phyloP scores from a whole-genome alignment of 2,113 vertebrate species.

The Chaetorhynchus papuensis region DNA sequence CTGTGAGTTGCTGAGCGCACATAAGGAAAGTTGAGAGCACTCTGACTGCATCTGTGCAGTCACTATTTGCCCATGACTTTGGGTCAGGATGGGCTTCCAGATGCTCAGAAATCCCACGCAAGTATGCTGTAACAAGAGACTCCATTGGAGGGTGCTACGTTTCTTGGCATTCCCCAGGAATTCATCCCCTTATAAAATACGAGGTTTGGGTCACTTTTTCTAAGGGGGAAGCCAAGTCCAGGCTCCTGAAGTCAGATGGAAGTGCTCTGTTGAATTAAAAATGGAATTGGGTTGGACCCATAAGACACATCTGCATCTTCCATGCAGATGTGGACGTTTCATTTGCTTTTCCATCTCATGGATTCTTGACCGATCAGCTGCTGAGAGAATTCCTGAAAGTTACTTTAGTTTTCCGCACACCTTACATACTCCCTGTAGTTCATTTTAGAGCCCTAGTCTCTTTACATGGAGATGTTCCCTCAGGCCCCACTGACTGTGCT shows the following conservation, averaged over 20 bases:
- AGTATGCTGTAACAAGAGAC: background rate
- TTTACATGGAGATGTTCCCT: background rate
- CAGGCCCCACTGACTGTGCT: background rate
- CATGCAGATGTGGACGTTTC: background rate
- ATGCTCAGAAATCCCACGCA: background rate
- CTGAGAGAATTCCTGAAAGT: background rate
- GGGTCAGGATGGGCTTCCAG: background rate
- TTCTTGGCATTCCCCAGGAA: background rate
- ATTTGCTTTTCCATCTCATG: background rate
- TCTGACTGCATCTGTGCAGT: background rate
- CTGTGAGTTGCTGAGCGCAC: background rate
- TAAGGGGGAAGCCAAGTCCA: background rate
- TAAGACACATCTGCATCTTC: background rate
- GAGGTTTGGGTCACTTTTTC: background rate
- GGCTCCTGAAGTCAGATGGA: background rate
- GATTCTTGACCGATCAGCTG: background rate
- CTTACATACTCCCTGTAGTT: background rate
- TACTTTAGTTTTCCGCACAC: background rate
- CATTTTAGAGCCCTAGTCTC: background rate
- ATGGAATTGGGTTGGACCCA: background rate
- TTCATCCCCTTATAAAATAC: background rate
- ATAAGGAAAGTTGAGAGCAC: background rate
- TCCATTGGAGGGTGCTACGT: background rate
- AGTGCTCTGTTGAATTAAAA: background rate
- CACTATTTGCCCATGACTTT: background rate